Evolutionary conservation across 2,113 vertebrate genomes (phyloP).

Genomic region (Anhinga anhinga): DNA sequence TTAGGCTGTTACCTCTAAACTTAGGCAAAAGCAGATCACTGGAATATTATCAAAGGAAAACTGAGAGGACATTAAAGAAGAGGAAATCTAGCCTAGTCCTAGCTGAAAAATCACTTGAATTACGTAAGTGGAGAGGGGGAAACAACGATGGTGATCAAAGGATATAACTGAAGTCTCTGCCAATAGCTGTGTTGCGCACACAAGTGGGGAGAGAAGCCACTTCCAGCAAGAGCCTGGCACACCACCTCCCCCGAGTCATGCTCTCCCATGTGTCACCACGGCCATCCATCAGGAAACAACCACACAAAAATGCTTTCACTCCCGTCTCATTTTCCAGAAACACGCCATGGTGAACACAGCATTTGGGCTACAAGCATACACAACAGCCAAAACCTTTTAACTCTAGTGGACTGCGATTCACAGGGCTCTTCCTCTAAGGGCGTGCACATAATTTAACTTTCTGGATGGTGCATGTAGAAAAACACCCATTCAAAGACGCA

Average conservation of each 20-base stretch:
- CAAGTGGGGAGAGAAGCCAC: background rate
- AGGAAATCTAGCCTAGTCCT: background rate
- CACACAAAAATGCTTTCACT: background rate
- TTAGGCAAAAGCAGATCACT: background rate
- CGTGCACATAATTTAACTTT: background rate
- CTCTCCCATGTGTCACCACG: background rate
- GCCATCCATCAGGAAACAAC: background rate
- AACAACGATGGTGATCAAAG: background rate
- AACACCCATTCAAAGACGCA: background rate
- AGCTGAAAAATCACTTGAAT: background rate
- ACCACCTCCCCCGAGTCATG: rapidly evolving
- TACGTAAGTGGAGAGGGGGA: background rate
- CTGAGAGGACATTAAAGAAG: background rate
- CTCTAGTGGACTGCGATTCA: rapidly evolving
- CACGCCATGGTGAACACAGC: rapidly evolving
- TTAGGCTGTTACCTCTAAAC: background rate
- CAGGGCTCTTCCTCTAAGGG: background rate
- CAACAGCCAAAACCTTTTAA: background rate
- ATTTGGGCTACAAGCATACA: background rate
- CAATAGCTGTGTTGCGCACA: background rate
- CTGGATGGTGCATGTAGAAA: rapidly evolving
- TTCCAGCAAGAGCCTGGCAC: background rate
- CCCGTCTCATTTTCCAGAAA: background rate
- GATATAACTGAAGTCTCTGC: background rate
- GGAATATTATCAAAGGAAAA: background rate